A percentile compares a stretch with the other conserved stretches of the same genome.
Evolutionary conservation across 30 jellyfish, hydroid and myxozoan species (phyloP).

Genomic region (Clytia hemisphaerica): DNA sequence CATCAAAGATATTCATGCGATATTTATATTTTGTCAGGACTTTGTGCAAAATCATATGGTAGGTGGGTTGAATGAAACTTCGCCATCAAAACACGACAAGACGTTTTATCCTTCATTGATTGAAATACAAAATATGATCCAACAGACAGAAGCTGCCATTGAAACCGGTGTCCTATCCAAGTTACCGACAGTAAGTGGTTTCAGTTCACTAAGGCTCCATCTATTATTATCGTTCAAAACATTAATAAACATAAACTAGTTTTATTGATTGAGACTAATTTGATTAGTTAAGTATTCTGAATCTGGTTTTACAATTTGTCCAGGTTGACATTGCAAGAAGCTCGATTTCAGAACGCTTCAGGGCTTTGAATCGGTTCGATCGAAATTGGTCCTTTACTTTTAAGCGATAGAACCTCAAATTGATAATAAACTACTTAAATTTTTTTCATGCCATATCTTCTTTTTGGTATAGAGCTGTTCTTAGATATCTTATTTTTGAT

Average conservation of each 20-base stretch:
- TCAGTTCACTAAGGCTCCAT: too few species aligned
- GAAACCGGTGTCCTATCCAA: constrained; percentile 68
- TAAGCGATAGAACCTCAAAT: too few species aligned
- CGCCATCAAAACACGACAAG: constrained; percentile 63
- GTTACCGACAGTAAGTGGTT: constrained; percentile 66
- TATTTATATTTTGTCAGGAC: too few species aligned
- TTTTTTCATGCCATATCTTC: background rate
- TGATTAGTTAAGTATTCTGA: too few species aligned
- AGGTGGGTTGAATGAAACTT: constrained; percentile 35
- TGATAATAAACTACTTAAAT: too few species aligned
- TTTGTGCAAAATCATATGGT: constrained; percentile 78
- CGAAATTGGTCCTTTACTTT: too few species aligned
- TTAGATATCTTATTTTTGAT: background rate
- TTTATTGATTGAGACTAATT: background rate
- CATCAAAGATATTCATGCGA: too few species aligned
- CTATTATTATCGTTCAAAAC: background rate
- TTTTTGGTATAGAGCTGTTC: background rate
- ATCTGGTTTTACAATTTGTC: too few species aligned
- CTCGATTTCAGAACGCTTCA: too few species aligned
- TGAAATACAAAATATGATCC: constrained; percentile 77
- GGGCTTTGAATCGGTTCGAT: too few species aligned
- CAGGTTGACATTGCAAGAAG: too few species aligned
- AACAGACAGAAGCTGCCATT: constrained; percentile 74
- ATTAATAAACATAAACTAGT: background rate
- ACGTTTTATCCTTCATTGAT: constrained; percentile 78